Evolutionary conservation across 2,888 invertebrate species (phyloP), one percentile per base, ranked within the genome.

Genomic region (Bombylius major): DNA sequence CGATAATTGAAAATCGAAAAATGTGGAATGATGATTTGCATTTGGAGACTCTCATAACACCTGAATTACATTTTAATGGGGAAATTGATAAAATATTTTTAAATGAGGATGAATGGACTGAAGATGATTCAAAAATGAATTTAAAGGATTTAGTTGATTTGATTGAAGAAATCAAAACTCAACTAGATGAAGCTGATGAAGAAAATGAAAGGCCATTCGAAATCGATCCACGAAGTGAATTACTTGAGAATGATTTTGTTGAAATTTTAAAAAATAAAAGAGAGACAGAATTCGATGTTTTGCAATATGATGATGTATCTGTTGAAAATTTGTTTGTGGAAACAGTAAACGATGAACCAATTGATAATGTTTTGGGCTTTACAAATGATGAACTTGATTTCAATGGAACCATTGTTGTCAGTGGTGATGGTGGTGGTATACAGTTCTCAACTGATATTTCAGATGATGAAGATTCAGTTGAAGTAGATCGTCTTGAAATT

Each of bases 321-420:
- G 66, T 65, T 1, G 66, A 68, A 4, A 64, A 72, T 36, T 57
- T 76, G 4, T 13, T 62, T 23, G 59, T 75, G 9, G 63, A 70
- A 4, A 59, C 59, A n/a, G 54, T 73, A 2, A 75, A 76, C 60
- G 65, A 60, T 32, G 53, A 63, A 14, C 58, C 65, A 44, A 48
- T 60, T 9, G 45, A 67, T 9, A 61, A 64, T 46, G 52, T 65
- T 4, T 65, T 67, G 52, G 72, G 66, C 52, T 56, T 70, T 33
- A 64, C 66, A 52, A 63, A 69, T 56, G 65, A 64, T 12, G 59
- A 62, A 9, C 50, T 75, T 11, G 54, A 60, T 48, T 66, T 69
- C 23, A 59, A 65, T 45, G 71, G 70, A 0, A 53, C 64, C 4
- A 47, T 62, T 66, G n/a, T 50, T 63, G 52, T 62, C 62, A 14